Evolutionary conservation across 2,113 vertebrate species (phyloP).

Genomic region (Apteryx mantelli): DNA sequence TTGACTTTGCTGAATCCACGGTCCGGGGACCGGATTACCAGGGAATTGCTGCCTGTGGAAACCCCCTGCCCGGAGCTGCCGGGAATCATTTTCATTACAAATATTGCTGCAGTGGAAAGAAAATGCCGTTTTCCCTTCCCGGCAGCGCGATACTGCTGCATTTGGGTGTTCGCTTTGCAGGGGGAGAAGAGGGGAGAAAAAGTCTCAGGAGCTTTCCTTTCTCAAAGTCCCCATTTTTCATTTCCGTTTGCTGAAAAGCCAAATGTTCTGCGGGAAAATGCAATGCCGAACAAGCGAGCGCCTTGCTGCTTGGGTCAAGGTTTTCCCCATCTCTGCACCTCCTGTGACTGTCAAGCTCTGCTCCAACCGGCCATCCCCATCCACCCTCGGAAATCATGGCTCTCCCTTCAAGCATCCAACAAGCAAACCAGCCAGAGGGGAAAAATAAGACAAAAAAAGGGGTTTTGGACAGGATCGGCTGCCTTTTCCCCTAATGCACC

Average conservation of each 20-base stretch:
- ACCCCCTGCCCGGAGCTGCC: background rate
- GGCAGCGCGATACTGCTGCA: background rate
- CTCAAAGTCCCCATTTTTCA: background rate
- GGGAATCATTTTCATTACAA: background rate
- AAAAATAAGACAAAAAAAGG: rapidly evolving
- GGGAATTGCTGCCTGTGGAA: background rate
- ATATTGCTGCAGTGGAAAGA: background rate
- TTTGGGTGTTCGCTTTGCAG: rapidly evolving
- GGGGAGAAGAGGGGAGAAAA: background rate
- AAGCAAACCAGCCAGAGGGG: background rate
- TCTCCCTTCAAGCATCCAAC: background rate
- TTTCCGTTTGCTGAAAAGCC: no score
- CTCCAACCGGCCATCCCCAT: rapidly evolving
- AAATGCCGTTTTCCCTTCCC: background rate
- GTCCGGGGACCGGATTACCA: background rate
- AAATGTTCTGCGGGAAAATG: background rate
- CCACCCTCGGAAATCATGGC: background rate
- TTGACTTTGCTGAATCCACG: background rate
- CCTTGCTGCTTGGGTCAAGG: background rate
- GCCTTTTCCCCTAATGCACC: background rate
- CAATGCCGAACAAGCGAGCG: background rate
- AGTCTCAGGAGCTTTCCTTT: background rate
- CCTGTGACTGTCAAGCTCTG: rapidly evolving
- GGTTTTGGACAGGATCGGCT: background rate
- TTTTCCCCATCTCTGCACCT: background rate